phyloP scores from a whole-genome alignment of 2,888 invertebrate genomes.

The Cataglyphis altisquamis region DNA sequence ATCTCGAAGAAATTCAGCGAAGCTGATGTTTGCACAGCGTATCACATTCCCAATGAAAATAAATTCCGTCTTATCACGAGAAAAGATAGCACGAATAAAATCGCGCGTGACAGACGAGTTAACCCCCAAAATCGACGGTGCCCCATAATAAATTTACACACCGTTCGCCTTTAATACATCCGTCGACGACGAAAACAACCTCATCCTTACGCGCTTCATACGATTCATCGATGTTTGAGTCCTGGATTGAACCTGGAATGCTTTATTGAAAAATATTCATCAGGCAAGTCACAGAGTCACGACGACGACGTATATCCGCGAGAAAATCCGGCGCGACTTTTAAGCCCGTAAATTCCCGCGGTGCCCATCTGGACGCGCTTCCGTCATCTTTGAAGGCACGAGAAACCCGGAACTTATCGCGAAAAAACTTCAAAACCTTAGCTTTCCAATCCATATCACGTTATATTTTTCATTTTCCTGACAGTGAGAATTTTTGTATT shows the following conservation, averaged over 20 bases:
- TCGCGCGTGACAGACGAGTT: conserved; percentile 44
- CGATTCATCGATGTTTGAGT: background rate
- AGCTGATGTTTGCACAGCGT: background rate
- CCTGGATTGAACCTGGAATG: conserved; percentile 25
- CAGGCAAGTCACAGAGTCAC: background rate
- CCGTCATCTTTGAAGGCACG: conserved; percentile 26
- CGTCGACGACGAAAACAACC: background rate
- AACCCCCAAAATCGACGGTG: conserved; percentile 58
- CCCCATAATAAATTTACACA: background rate
- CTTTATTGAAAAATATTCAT: conserved; percentile 51
- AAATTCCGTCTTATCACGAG: background rate
- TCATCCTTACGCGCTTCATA: background rate
- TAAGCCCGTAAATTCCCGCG: conserved; percentile 42
- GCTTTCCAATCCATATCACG: too few relatives aligned
- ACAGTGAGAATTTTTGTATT: too few relatives aligned
- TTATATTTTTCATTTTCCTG: too few relatives aligned
- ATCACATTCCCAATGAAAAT: background rate
- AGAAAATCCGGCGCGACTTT: conserved; percentile 54
- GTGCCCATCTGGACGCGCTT: conserved; percentile 52
- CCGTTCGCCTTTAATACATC: background rate
- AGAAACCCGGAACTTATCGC: background rate
- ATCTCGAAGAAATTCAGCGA: conserved; percentile 7
- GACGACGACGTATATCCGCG: background rate
- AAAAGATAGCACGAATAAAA: background rate
- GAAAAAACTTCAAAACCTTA: background rate